Evolutionary conservation across 2,797 vertebrate species (phyloP).

Genomic region (Florisuga fusca): DNA sequence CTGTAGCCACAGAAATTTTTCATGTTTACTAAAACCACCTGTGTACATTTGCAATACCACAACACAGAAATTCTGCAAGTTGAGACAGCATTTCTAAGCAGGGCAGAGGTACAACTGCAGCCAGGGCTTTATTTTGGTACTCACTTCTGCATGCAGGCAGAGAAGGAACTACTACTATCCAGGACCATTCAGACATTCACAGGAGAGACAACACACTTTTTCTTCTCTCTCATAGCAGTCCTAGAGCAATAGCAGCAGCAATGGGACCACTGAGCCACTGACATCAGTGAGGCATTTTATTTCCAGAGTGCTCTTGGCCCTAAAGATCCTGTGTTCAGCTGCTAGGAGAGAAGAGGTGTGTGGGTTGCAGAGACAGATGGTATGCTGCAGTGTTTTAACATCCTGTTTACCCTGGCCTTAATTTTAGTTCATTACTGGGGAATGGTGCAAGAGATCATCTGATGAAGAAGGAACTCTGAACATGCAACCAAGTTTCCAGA

Average conservation of each 20-base stretch:
- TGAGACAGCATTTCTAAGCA: background rate
- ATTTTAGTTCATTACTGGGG: background rate
- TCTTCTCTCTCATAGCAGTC: background rate
- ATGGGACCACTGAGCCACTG: background rate
- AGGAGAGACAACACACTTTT: background rate
- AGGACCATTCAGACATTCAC: background rate
- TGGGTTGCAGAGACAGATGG: background rate
- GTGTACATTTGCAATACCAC: background rate
- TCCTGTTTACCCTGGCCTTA: slow-evolving; percentile 45
- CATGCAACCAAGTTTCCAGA: background rate
- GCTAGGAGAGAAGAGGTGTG: background rate
- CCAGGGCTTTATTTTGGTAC: background rate
- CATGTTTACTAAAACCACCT: background rate
- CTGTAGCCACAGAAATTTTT: background rate
- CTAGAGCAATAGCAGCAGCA: background rate
- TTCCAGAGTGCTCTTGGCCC: background rate
- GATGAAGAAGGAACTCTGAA: slow-evolving; percentile 21
- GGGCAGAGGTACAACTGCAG: background rate
- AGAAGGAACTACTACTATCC: background rate
- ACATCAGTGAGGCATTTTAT: background rate
- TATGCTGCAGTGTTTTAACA: background rate
- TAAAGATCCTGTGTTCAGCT: background rate
- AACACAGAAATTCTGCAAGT: background rate
- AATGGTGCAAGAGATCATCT: slow-evolving; percentile 27
- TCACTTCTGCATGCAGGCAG: background rate